These are phyloP conservation scores for Craseonycteris thonglongyai DNA, from an alignment of 2,113 vertebrate genomes.

Conservation along the genomic window DNA sequence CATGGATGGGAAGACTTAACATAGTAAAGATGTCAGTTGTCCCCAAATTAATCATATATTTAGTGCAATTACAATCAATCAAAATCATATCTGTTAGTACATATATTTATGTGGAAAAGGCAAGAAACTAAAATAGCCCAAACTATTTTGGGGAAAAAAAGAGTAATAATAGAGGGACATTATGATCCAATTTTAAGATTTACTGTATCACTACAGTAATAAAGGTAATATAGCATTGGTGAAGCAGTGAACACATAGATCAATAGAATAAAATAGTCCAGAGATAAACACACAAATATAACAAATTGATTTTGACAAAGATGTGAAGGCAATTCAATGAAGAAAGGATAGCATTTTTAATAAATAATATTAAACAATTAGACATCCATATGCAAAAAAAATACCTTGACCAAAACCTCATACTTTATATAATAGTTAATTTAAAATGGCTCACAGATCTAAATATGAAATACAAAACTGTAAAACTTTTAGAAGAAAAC, in stretches of 20 bases:
- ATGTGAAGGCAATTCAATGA: neutral
- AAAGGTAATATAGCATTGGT: neutral
- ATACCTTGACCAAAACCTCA: neutral
- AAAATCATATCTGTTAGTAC: neutral
- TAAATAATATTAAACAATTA: neutral
- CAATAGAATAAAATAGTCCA: neutral
- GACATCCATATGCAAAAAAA: neutral
- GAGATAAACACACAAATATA: neutral
- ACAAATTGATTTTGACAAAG: neutral
- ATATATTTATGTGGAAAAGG: neutral
- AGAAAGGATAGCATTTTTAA: neutral
- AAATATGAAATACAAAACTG: neutral
- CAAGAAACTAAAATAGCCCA: neutral
- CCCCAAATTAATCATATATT: neutral
- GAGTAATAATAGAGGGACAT: neutral
- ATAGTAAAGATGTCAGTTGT: neutral
- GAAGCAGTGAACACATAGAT: neutral
- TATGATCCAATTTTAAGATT: neutral
- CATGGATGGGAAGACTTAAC: neutral
- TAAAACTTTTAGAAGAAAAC: neutral
- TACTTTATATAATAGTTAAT: neutral
- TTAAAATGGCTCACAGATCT: neutral
- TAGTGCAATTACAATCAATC: neutral
- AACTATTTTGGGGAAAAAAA: neutral
- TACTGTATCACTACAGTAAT: neutral